These are phyloP conservation scores for Bombylius major DNA, from an alignment of 2,888 invertebrate genomes.

Conservation along the genomic window DNA sequence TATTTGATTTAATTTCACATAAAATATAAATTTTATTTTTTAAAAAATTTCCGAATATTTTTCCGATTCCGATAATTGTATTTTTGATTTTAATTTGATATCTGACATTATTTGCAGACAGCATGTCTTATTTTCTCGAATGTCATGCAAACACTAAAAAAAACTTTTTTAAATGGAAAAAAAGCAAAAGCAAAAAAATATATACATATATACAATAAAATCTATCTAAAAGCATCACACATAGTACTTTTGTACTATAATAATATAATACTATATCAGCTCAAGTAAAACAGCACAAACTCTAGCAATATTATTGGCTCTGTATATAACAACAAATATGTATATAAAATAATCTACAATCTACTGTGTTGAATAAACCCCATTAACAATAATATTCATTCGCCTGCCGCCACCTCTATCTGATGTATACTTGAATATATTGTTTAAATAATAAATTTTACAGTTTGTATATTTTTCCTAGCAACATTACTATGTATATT, in stretches of 20 bases:
- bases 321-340: too few relatives aligned
- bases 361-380: too few relatives aligned
- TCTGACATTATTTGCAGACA: neutral
- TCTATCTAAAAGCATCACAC: neutral
- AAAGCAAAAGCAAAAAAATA: slow-evolving; percentile 13
- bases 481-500: too few relatives aligned
- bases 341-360: too few relatives aligned
- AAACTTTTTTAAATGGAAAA: slow-evolving; percentile 13
- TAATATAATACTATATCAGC: slow-evolving; percentile 1
- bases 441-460: too few relatives aligned
- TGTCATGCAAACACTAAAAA: slow-evolving; percentile 26
- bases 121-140: slow-evolving; percentile 23
- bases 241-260: slow-evolving; percentile 4
- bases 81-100: neutral
- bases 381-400: too few relatives aligned
- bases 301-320: neutral
- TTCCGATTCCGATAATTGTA: neutral
- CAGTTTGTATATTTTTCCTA: too few relatives aligned
- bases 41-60: slow-evolving; percentile 10
- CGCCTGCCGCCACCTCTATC: too few relatives aligned
- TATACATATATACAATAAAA: neutral
- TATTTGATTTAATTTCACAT: too few relatives aligned
- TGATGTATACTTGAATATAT: too few relatives aligned
- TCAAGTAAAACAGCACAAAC: neutral
- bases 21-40: neutral